Base-by-base conservation (phyloP, 2,888 invertebrate genomes). In the Microdon myrmicae region DNA sequence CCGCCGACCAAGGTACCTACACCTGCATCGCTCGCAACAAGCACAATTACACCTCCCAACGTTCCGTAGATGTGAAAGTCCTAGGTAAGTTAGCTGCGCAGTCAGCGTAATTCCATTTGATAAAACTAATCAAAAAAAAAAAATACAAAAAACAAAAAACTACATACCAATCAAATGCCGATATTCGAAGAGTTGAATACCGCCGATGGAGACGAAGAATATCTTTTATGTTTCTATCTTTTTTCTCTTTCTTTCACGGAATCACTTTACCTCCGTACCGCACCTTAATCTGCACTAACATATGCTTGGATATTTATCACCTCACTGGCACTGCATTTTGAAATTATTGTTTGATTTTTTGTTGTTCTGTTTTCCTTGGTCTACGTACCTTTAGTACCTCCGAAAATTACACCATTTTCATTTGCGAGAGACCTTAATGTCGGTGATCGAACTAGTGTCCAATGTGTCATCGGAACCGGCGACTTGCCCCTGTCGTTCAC, bases 1-100 rank as follows among this genome's bases (percentile, higher is more conserved):
- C 84, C 16, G 89, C 90, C 68, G 94, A 95, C 75, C 90, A 90
- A 23, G 94, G 94, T n/a, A 89, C 89, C 2, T 95, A 95, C 79
- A 91, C 90, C 6, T 95, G 95, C 76, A 90, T 89, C 44, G 94
- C 94, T 0, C 86, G 87, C 53, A 93, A 93, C 77, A 84, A 90
- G 64, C 91, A 91, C 75, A 87, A 90, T 49, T 87, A 90, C 70
- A 87, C 89, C 1, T 90, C 91, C 6, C 85, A 90, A 67, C 81
- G 87, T 49, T 87, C 88, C 37, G 87, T 88, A 3, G 88, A 88
- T 72, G 86, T 89, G 12, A 87, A 87, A 79, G 87, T 89, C 73
- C 81, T 87, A 70, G 88, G 88, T 88, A 74, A 82, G 81, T 75
- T 39, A 2, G 20, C 6, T 9, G n/a, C n/a, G n/a, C n/a, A n/a